Base-by-base conservation (phyloP, 2,888 invertebrate species). In the Saturnia japonica region DNA sequence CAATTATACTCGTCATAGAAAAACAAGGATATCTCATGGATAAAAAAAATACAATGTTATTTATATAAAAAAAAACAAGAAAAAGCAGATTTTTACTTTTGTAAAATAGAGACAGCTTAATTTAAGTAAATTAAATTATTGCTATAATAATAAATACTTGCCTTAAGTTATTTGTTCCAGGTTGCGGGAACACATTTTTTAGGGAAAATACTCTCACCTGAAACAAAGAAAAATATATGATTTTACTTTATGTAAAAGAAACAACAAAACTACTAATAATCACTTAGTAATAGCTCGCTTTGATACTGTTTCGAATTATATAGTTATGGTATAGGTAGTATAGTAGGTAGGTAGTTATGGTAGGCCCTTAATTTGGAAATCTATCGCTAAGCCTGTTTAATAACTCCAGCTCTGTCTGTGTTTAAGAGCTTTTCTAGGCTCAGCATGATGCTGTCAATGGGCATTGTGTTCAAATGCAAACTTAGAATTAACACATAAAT, bases 111-210 rank as follows among this genome's bases (percentile, higher is more conserved):
- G 34, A 34, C 34, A 2, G 34, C 6, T 6, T 34, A 34, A 34
- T 34, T 34, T 9, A 12, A 25, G 8, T 57, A 7, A 47, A 47
- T 47, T 19, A 19, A 47, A n/a, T 47, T 16, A 1, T 19, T 47
- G 1, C 4, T 60, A 60, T 28, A 25, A 22, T 54, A 14, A 22
- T 22, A 43, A 67, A 64, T 25, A 67, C 71, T 51, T 42, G 68
- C 91, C 92, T 91, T 85, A 93, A 81, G 92, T 92, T 79, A 91
- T 88, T 83, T 88, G 85, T 77, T 90, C 90, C 72, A 80, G 80
- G 78, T 82, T 82, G 79, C 82, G 78, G 78, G 87, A 84, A 85
- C 82, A 81, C 92, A 92, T 93, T 87, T 86, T 91, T 81, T 84
- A 80, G 78, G 82, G 84, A 85, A 73, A 75, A 78, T 80, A 78